Evolutionary conservation across 2,113 vertebrate species (phyloP), one percentile per base, ranked within the genome.

Genomic region (Parus major): DNA sequence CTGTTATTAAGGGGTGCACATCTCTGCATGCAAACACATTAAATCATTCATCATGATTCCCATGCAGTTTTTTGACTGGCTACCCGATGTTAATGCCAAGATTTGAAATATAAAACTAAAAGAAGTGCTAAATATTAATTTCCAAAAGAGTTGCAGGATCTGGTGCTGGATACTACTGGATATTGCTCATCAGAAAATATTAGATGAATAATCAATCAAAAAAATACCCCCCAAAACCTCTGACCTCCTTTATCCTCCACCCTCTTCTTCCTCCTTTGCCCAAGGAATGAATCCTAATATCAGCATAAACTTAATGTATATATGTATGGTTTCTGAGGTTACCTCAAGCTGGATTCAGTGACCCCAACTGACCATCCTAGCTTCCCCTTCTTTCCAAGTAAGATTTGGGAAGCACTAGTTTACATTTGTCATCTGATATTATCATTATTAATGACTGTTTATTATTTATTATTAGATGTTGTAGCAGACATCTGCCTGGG

Each of bases 1-100:
- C 92, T 93, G 80, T 93, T 89, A 95, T 96, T 97, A 96, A 49
- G 61, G 92, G 81, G 53, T n/a, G 21, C 31, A 70, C 65, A 85
- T 71, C 46, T 33, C 29, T 59, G 33, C 35, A 31, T 36, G 72
- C 44, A 86, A 73, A 39, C 68, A 65, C 46, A 35, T 22, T 20
- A 47, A 86, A 86, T 36, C 85, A 52, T 65, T 78, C 60, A 4
- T 15, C 0, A 2, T 21, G 8, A 39, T 65, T 76, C 66, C 59
- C 66, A 73, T 50, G 25, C 35, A 60, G 27, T 57, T 71, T 87
- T 89, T 65, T 81, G 28, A n/a, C 21, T 22, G 36, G 46, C 50
- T 83, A 64, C 24, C 52, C 59, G 63, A 21, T 5, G 1, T 52
- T 86, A 46, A 66, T 1, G 1, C 7, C 17, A 31, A 28, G 69